phyloP scores from a whole-genome alignment of 1,140 invertebrate genomes.

The Solenopsis fugax region DNA sequence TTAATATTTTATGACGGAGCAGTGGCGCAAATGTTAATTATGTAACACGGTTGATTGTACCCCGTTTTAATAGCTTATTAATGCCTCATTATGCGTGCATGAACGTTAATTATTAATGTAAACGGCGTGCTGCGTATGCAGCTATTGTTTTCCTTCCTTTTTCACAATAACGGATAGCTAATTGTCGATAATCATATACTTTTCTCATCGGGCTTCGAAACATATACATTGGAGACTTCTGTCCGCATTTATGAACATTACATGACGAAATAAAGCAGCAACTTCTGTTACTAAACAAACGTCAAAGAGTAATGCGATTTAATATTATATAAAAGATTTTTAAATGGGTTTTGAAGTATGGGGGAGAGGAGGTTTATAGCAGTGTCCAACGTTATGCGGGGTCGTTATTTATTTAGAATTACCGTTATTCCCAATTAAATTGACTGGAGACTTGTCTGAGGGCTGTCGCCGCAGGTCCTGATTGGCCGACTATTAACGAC shows the following conservation, averaged over 20 bases:
- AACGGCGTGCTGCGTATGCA: constrained; percentile 18
- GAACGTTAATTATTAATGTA: constrained; percentile 56
- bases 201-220: constrained; percentile 15
- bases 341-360: constrained; percentile 29
- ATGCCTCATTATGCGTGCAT: constrained; percentile 57
- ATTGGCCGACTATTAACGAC: constrained; percentile 75
- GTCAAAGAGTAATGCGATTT: background rate
- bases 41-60: constrained; percentile 63
- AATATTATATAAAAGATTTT: background rate
- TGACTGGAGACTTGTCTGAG: constrained; percentile 51
- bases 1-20: constrained; percentile 58
- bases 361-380: background rate
- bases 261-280: background rate
- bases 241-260: background rate
- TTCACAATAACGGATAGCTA: constrained; percentile 12
- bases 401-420: constrained; percentile 36
- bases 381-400: background rate
- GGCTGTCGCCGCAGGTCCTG: constrained; percentile 50
- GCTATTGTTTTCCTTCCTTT: constrained; percentile 40
- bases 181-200: constrained; percentile 36
- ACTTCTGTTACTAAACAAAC: background rate
- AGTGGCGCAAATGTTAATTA: constrained; percentile 58
- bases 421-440: constrained; percentile 31
- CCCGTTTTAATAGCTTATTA: constrained; percentile 60
- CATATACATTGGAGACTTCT: background rate